A percentile compares a stretch with the other conserved stretches of the same genome.
These are phyloP conservation scores for Pachymerium ferrugineum DNA, from an alignment of 2,888 invertebrate genomes.

Conservation along the genomic window DNA sequence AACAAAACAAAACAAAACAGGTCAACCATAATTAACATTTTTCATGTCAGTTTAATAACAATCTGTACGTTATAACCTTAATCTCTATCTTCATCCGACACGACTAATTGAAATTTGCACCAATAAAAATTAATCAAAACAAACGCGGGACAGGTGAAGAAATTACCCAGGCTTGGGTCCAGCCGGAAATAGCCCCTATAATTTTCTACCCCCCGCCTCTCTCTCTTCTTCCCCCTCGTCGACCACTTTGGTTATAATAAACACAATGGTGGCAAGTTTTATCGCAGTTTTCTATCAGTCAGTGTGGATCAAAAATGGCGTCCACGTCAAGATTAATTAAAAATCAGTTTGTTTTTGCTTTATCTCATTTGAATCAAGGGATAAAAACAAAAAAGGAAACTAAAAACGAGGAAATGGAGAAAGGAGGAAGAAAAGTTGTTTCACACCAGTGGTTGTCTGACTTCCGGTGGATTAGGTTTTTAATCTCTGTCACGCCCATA, in stretches of 20 bases:
- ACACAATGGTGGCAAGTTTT: no score
- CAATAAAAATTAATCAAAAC: not conserved
- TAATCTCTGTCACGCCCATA: not conserved
- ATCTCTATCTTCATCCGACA: not conserved
- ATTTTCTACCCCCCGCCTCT: no score
- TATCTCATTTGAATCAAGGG: not conserved
- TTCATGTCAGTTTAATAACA: not conserved
- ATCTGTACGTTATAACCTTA: not conserved
- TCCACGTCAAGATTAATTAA: no score
- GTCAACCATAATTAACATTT: not conserved
- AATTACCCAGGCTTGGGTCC: no score
- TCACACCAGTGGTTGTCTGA: not conserved
- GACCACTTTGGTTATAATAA: no score
- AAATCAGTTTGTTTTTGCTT: no score
- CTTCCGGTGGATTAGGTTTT: not conserved
- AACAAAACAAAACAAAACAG: no score
- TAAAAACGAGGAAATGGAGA: no score
- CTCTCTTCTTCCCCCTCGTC: no score
- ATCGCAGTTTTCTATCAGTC: no score
- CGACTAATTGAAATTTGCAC: not conserved
- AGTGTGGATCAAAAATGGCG: no score
- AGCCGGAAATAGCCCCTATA: not conserved
- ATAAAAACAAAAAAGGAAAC: no score
- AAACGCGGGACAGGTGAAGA: not conserved
- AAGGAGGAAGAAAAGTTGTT: not conserved